Evolutionary conservation across 2,797 vertebrate genomes (phyloP).

Genomic region (Falco naumanni): DNA sequence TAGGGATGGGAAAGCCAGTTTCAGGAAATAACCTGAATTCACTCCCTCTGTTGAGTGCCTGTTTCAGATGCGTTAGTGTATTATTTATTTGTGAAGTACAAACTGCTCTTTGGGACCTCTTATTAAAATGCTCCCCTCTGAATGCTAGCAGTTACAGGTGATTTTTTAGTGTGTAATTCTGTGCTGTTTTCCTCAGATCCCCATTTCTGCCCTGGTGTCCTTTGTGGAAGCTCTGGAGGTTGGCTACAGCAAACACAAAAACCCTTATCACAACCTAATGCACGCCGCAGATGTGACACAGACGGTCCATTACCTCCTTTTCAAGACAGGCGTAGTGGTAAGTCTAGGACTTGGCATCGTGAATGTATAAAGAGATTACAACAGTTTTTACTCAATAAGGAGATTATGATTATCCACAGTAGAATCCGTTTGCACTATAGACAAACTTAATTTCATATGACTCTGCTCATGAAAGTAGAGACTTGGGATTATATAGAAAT

Average conservation of each 20-base stretch:
- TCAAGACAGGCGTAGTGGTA: slow-evolving; percentile 91
- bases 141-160: neutral
- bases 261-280: slow-evolving; percentile 95
- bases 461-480: neutral
- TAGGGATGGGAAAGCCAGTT: neutral
- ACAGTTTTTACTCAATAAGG: neutral
- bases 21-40: neutral
- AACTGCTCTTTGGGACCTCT: neutral
- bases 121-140: neutral
- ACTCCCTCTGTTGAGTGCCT: neutral
- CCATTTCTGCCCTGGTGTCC: slow-evolving; percentile 90
- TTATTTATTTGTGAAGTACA: neutral
- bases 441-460: neutral
- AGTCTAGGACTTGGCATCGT: slow-evolving; percentile 64
- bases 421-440: neutral
- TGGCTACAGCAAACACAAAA: slow-evolving; percentile 95
- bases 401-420: neutral
- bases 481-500: neutral
- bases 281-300: slow-evolving; percentile 95
- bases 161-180: neutral
- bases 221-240: slow-evolving; percentile 93
- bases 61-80: neutral
- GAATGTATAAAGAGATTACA: neutral
- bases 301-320: slow-evolving; percentile 92
- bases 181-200: slow-evolving; percentile 81